phyloP scores from a whole-genome alignment of 1,140 invertebrate species.

The Sycophila sp. region DNA sequence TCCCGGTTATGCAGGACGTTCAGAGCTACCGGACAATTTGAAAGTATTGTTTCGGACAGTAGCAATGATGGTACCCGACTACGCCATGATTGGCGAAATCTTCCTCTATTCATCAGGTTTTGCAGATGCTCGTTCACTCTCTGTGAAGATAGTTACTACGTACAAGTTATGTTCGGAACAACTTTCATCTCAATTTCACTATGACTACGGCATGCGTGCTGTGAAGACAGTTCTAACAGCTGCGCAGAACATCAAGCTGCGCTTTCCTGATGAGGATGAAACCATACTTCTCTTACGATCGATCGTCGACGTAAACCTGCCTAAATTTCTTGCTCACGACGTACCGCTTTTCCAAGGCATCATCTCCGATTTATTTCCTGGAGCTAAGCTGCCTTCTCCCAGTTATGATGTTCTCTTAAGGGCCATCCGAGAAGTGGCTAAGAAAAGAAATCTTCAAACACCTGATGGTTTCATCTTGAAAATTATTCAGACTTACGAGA shows the following conservation, averaged over 20 bases:
- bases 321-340: conserved; percentile 91
- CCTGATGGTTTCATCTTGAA: conserved; percentile 77
- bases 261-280: conserved; percentile 84
- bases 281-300: conserved; percentile 82
- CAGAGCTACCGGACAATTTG: conserved; percentile 89
- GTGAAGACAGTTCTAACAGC: conserved; percentile 87
- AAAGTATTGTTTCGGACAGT: conserved; percentile 92
- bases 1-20: conserved; percentile 88
- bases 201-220: conserved; percentile 90
- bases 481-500: conserved; percentile 82
- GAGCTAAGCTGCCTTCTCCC: conserved; percentile 75
- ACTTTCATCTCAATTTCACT: conserved; percentile 86
- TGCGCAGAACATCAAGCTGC: conserved; percentile 87
- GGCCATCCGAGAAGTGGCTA: conserved; percentile 67
- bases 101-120: conserved; percentile 92
- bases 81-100: conserved; percentile 91
- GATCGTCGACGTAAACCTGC: conserved; percentile 91
- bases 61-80: conserved; percentile 96
- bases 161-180: conserved; percentile 91
- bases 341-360: conserved; percentile 92
- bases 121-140: conserved; percentile 79
- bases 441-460: conserved; percentile 78
- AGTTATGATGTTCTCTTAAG: conserved; percentile 76
- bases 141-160: conserved; percentile 89
- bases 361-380: conserved; percentile 91